These are phyloP conservation scores for Thymelicus sylvestris DNA, from an alignment of 2,888 invertebrate genomes.

Conservation along the genomic window DNA sequence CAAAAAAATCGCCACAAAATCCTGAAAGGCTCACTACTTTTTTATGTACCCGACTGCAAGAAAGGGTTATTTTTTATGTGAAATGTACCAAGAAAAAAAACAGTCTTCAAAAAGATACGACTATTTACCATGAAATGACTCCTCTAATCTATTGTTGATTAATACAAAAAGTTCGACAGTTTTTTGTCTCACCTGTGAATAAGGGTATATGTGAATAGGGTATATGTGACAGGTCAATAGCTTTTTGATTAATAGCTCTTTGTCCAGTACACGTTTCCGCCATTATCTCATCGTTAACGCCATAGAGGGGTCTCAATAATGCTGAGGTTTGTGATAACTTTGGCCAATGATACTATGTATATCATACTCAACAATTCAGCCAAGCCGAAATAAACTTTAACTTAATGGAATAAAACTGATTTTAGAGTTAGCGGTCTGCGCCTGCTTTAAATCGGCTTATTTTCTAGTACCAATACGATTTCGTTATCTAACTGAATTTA, in stretches of 20 bases:
- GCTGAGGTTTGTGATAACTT: constrained; percentile 18
- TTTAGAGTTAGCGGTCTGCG: neutral
- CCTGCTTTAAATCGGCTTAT: neutral
- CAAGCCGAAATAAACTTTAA: neutral
- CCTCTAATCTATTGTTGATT: too few relatives aligned
- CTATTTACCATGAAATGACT: too few relatives aligned
- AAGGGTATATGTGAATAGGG: neutral
- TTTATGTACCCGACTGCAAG: too few relatives aligned
- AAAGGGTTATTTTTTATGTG: too few relatives aligned
- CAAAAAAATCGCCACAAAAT: too few relatives aligned
- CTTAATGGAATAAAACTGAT: neutral
- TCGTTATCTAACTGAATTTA: too few relatives aligned
- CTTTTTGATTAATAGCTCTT: constrained; percentile 32
- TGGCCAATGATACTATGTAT: constrained; percentile 13
- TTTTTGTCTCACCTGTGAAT: constrained; percentile 4
- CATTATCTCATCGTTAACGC: constrained; percentile 32
- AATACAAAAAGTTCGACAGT: constrained; percentile 6
- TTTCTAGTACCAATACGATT: neutral
- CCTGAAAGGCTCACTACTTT: too few relatives aligned
- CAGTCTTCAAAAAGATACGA: too few relatives aligned
- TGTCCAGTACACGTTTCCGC: constrained; percentile 23
- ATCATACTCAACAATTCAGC: neutral
- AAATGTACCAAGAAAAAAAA: too few relatives aligned
- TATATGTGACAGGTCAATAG: constrained; percentile 9
- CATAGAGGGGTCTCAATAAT: constrained; percentile 21